Conservation (phyloP, 2,797 vertebrate genomes). For the Propithecus deckenii region DNA sequence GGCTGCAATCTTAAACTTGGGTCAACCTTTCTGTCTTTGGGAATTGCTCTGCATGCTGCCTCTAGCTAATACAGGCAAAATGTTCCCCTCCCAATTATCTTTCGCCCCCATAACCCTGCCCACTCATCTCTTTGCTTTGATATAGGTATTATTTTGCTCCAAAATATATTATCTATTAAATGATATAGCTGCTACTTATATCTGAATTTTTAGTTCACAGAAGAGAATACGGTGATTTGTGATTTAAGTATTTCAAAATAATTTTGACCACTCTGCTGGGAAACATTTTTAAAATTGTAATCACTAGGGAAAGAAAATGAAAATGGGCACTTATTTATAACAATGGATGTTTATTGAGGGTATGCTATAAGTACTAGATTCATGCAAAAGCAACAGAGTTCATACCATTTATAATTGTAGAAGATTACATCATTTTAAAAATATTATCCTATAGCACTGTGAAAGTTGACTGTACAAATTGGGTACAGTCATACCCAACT, state of each 20-base stretch:
- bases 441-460: neutral
- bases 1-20: neutral
- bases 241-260: neutral
- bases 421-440: neutral
- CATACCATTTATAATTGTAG: neutral
- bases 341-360: neutral
- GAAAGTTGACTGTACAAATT: neutral
- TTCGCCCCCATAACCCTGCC: neutral
- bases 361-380: neutral
- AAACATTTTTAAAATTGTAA: constrained; percentile 23
- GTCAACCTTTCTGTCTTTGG: neutral
- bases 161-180: neutral
- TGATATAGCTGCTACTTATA: neutral
- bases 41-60: too few relatives aligned
- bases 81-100: neutral
- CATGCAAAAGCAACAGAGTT: neutral
- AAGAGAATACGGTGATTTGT: neutral
- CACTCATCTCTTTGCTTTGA: neutral
- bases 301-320: neutral
- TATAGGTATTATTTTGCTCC: neutral
- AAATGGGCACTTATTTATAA: neutral
- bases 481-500: neutral
- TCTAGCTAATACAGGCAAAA: neutral
- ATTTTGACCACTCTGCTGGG: neutral
- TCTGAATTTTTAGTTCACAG: neutral